A percentile compares a stretch with the other conserved stretches of the same genome.
Conservation (phyloP, 2,797 vertebrate genomes). For the Pantherophis alleghaniensis region DNA sequence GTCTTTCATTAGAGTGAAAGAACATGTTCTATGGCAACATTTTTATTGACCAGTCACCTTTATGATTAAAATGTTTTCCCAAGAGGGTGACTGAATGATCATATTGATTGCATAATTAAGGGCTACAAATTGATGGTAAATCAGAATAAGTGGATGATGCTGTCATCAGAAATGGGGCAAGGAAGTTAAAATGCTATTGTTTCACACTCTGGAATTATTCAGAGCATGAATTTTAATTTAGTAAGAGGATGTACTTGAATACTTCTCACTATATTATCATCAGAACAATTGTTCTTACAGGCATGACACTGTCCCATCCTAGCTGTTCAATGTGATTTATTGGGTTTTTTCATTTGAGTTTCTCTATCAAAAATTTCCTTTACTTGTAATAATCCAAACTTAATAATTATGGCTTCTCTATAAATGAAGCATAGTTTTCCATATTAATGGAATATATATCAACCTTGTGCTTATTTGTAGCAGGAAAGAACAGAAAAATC, state of each 20-base stretch:
- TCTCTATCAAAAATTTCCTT: background rate
- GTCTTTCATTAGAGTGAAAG: slow-evolving; percentile 22
- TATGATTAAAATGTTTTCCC: slow-evolving; percentile 8
- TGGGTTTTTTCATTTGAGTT: background rate
- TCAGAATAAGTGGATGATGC: background rate
- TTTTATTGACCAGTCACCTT: slow-evolving; percentile 37
- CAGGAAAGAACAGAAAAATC: background rate
- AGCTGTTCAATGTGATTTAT: background rate
- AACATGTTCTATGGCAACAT: slow-evolving; percentile 7
- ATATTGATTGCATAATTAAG: slow-evolving; percentile 7
- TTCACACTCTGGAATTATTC: background rate
- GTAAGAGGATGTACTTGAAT: background rate
- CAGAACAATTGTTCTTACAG: background rate
- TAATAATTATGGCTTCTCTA: background rate
- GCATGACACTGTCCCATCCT: too few relatives aligned
- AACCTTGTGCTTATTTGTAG: background rate
- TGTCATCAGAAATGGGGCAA: background rate
- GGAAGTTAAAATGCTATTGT: background rate
- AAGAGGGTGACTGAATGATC: background rate
- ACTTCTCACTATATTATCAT: background rate
- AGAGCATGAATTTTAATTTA: background rate
- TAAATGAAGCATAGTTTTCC: background rate
- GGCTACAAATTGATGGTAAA: slow-evolving; percentile 18
- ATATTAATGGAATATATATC: background rate
- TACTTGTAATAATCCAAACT: background rate